Conservation (phyloP, 2,113 vertebrate species). For the Microcebus lehilahytsara region DNA sequence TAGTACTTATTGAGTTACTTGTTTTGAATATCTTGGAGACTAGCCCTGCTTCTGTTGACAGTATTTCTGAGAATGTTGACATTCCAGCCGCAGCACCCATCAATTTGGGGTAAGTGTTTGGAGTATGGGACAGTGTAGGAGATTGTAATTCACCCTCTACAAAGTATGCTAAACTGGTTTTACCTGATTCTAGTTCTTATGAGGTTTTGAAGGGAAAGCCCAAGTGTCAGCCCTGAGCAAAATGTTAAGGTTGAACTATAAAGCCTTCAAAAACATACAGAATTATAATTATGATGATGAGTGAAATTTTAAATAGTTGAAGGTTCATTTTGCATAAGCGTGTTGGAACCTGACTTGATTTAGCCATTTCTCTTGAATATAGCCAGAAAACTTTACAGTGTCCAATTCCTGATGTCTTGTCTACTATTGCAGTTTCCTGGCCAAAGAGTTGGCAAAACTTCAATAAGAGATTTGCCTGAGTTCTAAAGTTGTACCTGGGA, state of each 20-base stretch:
- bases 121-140: not conserved
- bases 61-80: conserved; percentile 61
- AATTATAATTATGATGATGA: conserved; percentile 63
- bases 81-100: conserved; percentile 36
- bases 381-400: not conserved
- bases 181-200: conserved; percentile 60
- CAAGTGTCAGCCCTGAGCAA: conserved; percentile 61
- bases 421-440: not conserved
- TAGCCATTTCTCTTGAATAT: not conserved
- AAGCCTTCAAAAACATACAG: conserved; percentile 49
- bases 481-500: not conserved
- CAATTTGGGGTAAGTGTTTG: conserved; percentile 53
- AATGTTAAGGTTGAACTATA: conserved; percentile 45
- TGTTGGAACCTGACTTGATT: conserved; percentile 47
- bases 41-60: conserved; percentile 54
- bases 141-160: not conserved
- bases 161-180: conserved; percentile 69
- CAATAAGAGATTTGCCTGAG: not conserved
- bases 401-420: not conserved
- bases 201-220: conserved; percentile 59
- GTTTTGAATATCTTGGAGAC: conserved; percentile 37
- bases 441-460: not conserved
- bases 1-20: conserved; percentile 49
- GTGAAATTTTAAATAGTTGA: conserved; percentile 49
- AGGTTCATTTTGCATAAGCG: conserved; percentile 7